A percentile compares a stretch with the other conserved stretches of the same genome.
These are phyloP conservation scores for Diorhabda sublineata DNA, from an alignment of 1,140 invertebrate species.

Conservation along the genomic window DNA sequence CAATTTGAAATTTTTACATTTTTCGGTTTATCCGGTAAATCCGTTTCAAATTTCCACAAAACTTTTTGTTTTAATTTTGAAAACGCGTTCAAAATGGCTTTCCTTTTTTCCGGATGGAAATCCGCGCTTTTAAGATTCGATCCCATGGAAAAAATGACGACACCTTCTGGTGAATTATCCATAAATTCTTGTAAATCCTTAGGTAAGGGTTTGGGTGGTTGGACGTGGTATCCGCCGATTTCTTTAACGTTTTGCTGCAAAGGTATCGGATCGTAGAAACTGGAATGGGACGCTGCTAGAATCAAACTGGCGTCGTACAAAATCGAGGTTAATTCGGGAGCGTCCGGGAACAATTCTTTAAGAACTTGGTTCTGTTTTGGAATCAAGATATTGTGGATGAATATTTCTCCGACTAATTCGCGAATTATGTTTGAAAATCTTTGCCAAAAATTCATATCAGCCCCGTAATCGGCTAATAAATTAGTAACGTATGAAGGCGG, in stretches of 20 bases:
- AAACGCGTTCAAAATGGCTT: constrained; percentile 52
- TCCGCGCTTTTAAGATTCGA: constrained; percentile 52
- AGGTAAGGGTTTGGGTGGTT: constrained; percentile 16
- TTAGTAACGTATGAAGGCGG: constrained; percentile 39
- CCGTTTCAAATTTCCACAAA: constrained; percentile 63
- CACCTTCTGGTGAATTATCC: constrained; percentile 55
- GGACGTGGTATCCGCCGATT: constrained; percentile 28
- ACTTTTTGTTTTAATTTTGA: constrained; percentile 54
- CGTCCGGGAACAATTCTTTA: constrained; percentile 15
- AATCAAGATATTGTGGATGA: constrained; percentile 15
- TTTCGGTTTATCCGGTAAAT: constrained; percentile 39
- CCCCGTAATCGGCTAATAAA: constrained; percentile 18
- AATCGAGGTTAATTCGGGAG: constrained; percentile 1
- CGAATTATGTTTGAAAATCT: constrained; percentile 15
- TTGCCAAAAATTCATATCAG: constrained; percentile 29
- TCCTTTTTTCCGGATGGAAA: constrained; percentile 47
- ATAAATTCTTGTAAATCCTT: constrained; percentile 53
- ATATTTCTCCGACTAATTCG: background rate
- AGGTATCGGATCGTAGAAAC: constrained; percentile 33
- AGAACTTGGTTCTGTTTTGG: constrained; percentile 23
- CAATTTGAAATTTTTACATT: constrained; percentile 52
- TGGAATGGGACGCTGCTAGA: constrained; percentile 39
- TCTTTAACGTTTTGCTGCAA: constrained; percentile 30
- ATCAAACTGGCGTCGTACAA: constrained; percentile 47
- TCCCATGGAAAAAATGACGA: constrained; percentile 67